Evolutionary conservation across 1,140 invertebrate species (phyloP).

Genomic region (Sinonovacula constricta): DNA sequence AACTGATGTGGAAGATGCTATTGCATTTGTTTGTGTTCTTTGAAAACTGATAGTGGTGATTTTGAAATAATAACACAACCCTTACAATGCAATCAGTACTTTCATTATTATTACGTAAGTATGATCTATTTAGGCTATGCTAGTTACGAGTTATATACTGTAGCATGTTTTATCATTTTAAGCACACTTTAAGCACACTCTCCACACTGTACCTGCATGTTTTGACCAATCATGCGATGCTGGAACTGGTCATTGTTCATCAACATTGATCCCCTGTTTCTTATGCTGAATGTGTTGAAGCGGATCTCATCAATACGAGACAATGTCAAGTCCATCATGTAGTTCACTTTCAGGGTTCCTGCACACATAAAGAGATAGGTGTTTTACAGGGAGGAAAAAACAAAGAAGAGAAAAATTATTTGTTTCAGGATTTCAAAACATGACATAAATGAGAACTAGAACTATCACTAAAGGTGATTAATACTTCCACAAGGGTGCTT

Average conservation of each 20-base stretch:
- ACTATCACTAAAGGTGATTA: background rate
- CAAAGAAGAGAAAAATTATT: background rate
- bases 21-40: no score
- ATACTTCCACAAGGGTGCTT: background rate
- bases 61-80: no score
- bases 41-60: no score
- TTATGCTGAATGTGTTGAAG: constrained; percentile 64
- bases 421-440: background rate
- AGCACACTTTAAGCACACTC: no score
- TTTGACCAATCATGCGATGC: constrained; percentile 56
- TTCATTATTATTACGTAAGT: no score
- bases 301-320: constrained; percentile 58
- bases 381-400: background rate
- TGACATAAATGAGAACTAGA: background rate
- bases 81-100: no score
- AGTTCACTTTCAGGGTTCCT: constrained; percentile 65
- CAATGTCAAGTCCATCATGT: constrained; percentile 65
- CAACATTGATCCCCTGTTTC: constrained; percentile 65
- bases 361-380: constrained; percentile 19
- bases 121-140: no score
- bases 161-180: no score
- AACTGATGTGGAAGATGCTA: no score
- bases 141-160: no score
- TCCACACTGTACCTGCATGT: constrained; percentile 45
- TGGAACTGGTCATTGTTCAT: constrained; percentile 59